Evolutionary conservation across 2,888 invertebrate species (phyloP), one percentile per base, ranked within the genome.

Genomic region (Germaria angustata): DNA sequence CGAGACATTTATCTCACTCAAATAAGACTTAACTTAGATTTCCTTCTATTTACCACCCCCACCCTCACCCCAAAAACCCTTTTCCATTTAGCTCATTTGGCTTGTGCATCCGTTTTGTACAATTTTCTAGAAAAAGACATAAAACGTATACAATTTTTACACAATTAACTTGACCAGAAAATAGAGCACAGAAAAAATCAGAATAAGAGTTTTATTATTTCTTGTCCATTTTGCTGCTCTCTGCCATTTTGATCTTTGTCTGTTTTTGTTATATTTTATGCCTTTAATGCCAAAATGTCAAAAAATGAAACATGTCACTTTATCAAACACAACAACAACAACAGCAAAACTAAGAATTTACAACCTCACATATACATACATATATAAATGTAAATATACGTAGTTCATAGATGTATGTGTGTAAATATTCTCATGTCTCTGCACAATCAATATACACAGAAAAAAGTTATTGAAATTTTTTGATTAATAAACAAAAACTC

Each of bases 221-320:
- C 51, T n/a, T n/a, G n/a, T 49, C 15, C 6, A 44, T 49, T 13
- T 5, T 36, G 17, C 41, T 34, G 32, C 28, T 66, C 28, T 66
- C 51, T 41, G 34, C 15, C 53, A 66, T 71, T 57, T 66, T 71
- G 36, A 11, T 46, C 28, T 44, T 71, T 55, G 22, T 57, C 8
- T 65, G 32, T 57, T 51, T 53, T 65, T 65, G 41, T 51, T 59
- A 15, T 72, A 46, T 71, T 71, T 68, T 80, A 55, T 72, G 78
- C 66, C 49, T 73, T 44, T 59, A 7, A 63, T 81, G 81, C 78
- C 81, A 78, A 78, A 78, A 78, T 78, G 73, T 81, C 78, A 81
- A 65, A 81, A 81, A 51, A 65, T 65, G 69, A 75, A 81, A 65
- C 81, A 81, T 81, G 77, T 72, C 77, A 78, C 65, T 81, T 78